Evolutionary conservation across 2,797 vertebrate species (phyloP).

Genomic region (Sebastes elongatus): DNA sequence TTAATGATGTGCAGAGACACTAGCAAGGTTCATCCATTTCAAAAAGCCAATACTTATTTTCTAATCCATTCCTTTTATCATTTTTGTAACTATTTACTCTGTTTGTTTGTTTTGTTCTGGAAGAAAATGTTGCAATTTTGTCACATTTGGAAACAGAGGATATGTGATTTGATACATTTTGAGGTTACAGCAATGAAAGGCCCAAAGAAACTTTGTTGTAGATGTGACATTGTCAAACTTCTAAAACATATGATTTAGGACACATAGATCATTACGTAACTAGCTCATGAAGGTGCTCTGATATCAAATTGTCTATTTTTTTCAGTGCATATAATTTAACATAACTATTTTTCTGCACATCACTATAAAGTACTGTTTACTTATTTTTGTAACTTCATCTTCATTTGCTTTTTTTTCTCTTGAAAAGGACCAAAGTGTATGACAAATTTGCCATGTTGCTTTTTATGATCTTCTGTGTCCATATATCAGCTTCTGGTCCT

Average conservation of each 20-base stretch:
- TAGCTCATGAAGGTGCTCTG: conserved; percentile 50
- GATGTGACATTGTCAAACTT: background rate
- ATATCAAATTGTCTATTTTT: conserved; percentile 45
- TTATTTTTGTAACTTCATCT: conserved; percentile 34
- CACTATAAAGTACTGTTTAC: conserved; percentile 5
- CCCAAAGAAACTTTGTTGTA: conserved; percentile 27
- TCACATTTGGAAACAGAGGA: conserved; percentile 9
- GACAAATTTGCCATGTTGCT: conserved; percentile 15
- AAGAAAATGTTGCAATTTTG: conserved; percentile 19
- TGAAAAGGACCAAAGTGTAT: conserved; percentile 46
- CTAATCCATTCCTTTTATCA: background rate
- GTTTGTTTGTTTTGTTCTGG: background rate
- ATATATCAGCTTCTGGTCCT: conserved; percentile 28
- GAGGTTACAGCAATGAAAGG: conserved; percentile 16
- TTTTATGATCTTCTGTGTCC: conserved; percentile 31
- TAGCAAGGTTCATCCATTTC: background rate
- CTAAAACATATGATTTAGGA: background rate
- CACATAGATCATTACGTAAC: background rate
- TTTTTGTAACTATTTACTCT: background rate
- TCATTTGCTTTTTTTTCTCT: conserved; percentile 6
- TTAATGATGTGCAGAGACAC: background rate
- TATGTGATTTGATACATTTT: conserved; percentile 22
- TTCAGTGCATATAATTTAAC: conserved; percentile 22
- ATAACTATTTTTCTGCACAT: conserved; percentile 14
- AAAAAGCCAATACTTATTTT: background rate